Percentiles rank a stretch among this genome's conserved stretches.
phyloP scores from a whole-genome alignment of 2,113 vertebrate genomes.

The Ophiodon elongatus region DNA sequence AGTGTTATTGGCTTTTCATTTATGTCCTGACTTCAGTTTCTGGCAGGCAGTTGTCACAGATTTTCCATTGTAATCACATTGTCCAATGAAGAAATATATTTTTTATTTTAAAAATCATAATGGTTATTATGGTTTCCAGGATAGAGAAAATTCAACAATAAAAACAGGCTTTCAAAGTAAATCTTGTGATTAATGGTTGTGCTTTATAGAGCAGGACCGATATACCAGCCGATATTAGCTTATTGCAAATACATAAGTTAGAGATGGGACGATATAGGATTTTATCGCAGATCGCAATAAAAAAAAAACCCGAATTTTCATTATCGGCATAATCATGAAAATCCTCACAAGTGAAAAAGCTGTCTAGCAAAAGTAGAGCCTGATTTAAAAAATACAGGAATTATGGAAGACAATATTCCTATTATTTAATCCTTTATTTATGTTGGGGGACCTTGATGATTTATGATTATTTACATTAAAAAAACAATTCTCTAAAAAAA shows the following conservation, averaged over 20 bases:
- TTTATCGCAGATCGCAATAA: too few species aligned
- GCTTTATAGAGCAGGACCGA: too few species aligned
- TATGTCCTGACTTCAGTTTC: constrained; percentile 2
- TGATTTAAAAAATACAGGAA: too few species aligned
- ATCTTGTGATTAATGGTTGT: background rate
- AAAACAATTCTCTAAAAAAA: background rate
- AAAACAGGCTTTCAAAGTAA: background rate
- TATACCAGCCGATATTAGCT: background rate
- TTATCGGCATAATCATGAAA: too few species aligned
- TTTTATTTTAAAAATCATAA: background rate
- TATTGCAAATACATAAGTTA: background rate
- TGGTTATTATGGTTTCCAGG: background rate
- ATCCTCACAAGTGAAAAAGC: too few species aligned
- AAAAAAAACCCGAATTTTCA: too few species aligned
- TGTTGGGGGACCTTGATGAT: background rate
- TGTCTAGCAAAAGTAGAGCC: too few species aligned
- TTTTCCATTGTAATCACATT: background rate
- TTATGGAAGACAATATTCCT: background rate
- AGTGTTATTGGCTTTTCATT: constrained; percentile 14
- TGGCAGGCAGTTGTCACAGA: background rate
- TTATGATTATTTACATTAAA: background rate
- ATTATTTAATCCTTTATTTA: background rate
- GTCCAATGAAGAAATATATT: background rate
- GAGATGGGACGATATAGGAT: background rate
- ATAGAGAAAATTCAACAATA: background rate